Conservation (phyloP, 2,113 vertebrate species). For the Calonectris borealis region DNA sequence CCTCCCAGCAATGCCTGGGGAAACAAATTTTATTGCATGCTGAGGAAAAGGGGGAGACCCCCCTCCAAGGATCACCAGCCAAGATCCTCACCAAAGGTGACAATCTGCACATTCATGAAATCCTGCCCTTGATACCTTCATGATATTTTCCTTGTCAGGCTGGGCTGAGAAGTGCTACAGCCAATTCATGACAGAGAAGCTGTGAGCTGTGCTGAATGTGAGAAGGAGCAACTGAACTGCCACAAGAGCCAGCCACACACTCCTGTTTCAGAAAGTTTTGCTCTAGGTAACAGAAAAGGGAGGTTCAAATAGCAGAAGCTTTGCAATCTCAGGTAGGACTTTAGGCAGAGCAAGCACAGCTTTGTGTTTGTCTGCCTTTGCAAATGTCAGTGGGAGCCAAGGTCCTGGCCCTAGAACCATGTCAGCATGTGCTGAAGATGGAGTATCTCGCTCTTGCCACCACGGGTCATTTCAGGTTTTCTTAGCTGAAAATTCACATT, state of each 20-base stretch:
- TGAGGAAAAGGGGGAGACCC: neutral
- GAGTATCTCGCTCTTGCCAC: neutral
- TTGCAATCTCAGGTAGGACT: neutral
- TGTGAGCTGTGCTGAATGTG: neutral
- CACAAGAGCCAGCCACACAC: neutral
- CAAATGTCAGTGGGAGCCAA: neutral
- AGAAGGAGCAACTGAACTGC: neutral
- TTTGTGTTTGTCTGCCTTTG: neutral
- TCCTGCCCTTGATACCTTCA: neutral
- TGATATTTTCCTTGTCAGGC: neutral
- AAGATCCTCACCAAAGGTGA: neutral
- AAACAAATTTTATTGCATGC: neutral
- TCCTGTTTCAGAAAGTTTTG: neutral
- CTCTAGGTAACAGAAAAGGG: neutral
- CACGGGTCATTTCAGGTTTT: neutral
- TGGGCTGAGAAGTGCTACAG: neutral
- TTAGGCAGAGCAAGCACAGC: neutral
- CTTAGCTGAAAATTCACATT: neutral
- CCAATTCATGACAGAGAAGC: neutral
- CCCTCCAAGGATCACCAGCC: neutral
- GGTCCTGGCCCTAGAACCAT: neutral
- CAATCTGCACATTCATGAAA: neutral
- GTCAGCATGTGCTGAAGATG: neutral
- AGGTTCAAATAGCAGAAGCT: neutral
- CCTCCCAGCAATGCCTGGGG: neutral